Base-by-base conservation (phyloP, 2,797 vertebrate species). In the Semotilus atromaculatus region DNA sequence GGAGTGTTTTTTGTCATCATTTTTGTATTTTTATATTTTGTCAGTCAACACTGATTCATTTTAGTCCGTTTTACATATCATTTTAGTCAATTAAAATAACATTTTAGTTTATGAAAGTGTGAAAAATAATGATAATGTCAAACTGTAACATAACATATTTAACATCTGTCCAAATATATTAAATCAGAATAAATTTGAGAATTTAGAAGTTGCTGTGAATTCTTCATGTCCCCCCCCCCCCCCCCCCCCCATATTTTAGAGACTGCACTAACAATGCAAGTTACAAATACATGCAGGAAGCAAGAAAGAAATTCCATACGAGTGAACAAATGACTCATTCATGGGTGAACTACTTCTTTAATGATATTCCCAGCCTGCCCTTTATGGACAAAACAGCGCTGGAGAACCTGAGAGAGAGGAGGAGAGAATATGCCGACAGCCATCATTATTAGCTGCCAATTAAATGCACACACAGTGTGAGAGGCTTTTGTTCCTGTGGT, bases 391-490 rank as follows among this genome's bases (percentile, higher is more conserved):
- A 58, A 68, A 70, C 34, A 58, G n/a, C 16, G 66, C 67, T 71
- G 18, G 43, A 60, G 18, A 8, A 43, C 18, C 67, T 31, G 36
- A 71, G 31, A 19, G 48, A 70, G 64, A 23, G 40, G 21, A 51
- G 7, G 43, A 51, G 16, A 43, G 53, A 45, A 38, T 55, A 70
- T 73, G 19, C 13, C 21, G 18, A 82, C 29, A 71, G 29, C 36
- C 38, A 62, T 82, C 72, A 29, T 81, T 81, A 81, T 81, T 31
- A 82, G 55, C 55, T 62, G 53, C 29, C 53, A 45, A 45, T 72
- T 43, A 82, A 72, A 62, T 34, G 68, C 53, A 13, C 53, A 72
- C 80, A 45, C 80, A 10, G 80, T 0, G 51, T 9, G 80, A 60
- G 36, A 2, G 67, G 51, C 51, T 40, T 60, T 73, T 38, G 21